phyloP scores from a whole-genome alignment of 1,140 invertebrate species.

The Danaus plexippus region DNA sequence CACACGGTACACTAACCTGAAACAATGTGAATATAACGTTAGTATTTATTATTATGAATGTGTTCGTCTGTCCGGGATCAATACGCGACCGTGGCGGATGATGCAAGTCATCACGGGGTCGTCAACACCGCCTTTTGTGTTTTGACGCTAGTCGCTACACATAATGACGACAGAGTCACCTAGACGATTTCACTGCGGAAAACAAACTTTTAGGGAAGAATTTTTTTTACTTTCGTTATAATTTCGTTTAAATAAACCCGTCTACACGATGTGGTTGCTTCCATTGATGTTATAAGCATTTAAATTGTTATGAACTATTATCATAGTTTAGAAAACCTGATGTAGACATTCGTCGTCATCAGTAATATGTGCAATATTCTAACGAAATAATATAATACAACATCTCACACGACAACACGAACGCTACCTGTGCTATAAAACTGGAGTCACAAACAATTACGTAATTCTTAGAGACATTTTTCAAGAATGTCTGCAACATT shows the following conservation, averaged over 20 bases:
- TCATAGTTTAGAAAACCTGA: too few species aligned
- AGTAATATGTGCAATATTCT: too few species aligned
- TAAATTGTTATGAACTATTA: too few species aligned
- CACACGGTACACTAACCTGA: too few species aligned
- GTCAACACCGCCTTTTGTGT: constrained; percentile 43
- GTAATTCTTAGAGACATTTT: constrained; percentile 20
- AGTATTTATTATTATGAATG: too few species aligned
- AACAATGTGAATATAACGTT: too few species aligned
- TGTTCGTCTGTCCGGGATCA: constrained; percentile 30
- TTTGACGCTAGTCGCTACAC: constrained; percentile 55
- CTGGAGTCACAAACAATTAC: constrained; percentile 26
- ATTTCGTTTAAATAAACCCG: constrained; percentile 9
- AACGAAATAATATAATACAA: too few species aligned
- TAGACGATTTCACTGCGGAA: constrained; percentile 21
- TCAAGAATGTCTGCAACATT: constrained; percentile 15
- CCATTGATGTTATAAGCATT: too few species aligned
- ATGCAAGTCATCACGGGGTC: constrained; percentile 61
- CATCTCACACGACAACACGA: too few species aligned
- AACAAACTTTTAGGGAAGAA: constrained; percentile 18
- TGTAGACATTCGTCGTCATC: too few species aligned
- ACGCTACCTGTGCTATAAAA: constrained; percentile 8
- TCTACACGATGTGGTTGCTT: neutral
- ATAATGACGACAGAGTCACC: constrained; percentile 47
- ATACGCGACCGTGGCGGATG: constrained; percentile 47
- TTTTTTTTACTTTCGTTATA: constrained; percentile 17